Conservation (phyloP, 2,113 vertebrate species). For the Thamnophis sirtalis region DNA sequence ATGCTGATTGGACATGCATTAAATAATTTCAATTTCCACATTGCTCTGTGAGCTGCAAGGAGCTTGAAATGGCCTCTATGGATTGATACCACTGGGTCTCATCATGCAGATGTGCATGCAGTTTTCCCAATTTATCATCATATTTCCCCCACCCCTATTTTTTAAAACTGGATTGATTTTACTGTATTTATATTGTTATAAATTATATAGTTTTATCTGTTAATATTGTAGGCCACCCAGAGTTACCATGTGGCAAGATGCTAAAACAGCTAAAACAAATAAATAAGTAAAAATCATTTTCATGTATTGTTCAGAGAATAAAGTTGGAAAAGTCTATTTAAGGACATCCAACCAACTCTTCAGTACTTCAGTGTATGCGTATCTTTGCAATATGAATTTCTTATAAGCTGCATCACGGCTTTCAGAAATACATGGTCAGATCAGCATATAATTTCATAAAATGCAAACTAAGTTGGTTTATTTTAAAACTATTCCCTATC, state of each 20-base stretch:
- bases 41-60: background rate
- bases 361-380: background rate
- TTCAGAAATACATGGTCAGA: background rate
- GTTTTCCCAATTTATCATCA: background rate
- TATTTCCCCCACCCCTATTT: too few species aligned
- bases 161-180: too few species aligned
- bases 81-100: background rate
- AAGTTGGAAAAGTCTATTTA: background rate
- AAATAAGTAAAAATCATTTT: background rate
- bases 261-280: too few species aligned
- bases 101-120: background rate
- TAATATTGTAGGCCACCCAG: too few species aligned
- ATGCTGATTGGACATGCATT: background rate
- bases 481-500: background rate
- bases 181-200: too few species aligned
- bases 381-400: background rate
- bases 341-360: background rate
- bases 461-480: background rate
- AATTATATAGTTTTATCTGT: too few species aligned
- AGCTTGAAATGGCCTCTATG: background rate
- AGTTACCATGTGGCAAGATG: too few species aligned
- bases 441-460: background rate
- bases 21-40: background rate
- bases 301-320: background rate
- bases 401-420: background rate